Conservation (phyloP, 2,888 invertebrate genomes). For the Stenchaetothrips biformis region DNA sequence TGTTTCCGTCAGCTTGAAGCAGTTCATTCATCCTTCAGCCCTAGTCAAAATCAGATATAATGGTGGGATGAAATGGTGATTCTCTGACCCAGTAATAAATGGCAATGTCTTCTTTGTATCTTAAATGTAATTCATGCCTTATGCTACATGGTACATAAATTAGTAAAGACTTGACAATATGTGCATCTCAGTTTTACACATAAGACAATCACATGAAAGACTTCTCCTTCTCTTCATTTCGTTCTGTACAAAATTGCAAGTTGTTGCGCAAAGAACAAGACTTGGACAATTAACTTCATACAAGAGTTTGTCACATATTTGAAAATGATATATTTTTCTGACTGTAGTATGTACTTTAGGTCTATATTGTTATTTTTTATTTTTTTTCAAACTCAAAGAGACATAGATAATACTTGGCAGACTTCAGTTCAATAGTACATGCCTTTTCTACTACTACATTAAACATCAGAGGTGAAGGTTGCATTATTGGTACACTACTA, state of each 20-base stretch:
- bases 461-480: neutral
- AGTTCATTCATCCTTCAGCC: too few species aligned
- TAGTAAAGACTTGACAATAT: neutral
- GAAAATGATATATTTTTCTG: neutral
- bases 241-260: neutral
- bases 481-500: neutral
- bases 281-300: neutral
- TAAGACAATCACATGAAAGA: neutral
- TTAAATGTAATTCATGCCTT: neutral
- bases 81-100: neutral
- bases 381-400: neutral
- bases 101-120: neutral
- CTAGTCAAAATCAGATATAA: too few species aligned
- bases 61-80: too few species aligned
- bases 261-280: neutral
- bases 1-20: too few species aligned
- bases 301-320: neutral
- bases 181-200: neutral
- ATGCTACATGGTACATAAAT: neutral
- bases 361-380: neutral
- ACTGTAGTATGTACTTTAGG: neutral
- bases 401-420: conserved; percentile 8
- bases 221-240: neutral
- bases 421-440: neutral
- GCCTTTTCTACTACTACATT: neutral